A percentile compares a stretch with the other conserved stretches of the same genome.
phyloP scores from a whole-genome alignment of 2,888 invertebrate genomes.

The Acholoe squamosa region DNA sequence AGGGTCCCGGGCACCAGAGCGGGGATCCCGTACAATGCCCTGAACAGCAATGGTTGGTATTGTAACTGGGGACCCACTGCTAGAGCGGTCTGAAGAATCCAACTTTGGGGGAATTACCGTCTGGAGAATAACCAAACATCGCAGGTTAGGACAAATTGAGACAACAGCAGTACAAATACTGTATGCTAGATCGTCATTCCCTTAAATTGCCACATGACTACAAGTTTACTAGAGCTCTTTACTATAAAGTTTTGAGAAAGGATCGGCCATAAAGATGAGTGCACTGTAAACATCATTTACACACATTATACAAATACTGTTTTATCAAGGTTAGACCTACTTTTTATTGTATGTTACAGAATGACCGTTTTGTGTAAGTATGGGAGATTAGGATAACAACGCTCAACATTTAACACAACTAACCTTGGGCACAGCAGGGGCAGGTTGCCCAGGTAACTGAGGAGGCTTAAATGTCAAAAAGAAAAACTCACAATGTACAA shows the following conservation, averaged over 20 bases:
- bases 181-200: background rate
- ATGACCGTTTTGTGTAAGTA: too few species aligned
- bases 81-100: background rate
- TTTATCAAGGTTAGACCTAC: too few species aligned
- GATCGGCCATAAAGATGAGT: too few species aligned
- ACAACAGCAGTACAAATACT: too few species aligned
- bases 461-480: conserved; percentile 18
- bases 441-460: background rate
- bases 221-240: too few species aligned
- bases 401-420: background rate
- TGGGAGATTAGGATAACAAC: too few species aligned
- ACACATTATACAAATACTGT: too few species aligned
- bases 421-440: background rate
- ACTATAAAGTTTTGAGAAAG: too few species aligned
- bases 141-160: too few species aligned
- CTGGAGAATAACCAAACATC: background rate
- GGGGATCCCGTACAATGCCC: conserved; percentile 36
- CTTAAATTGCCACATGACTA: background rate
- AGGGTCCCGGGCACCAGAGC: conserved; percentile 65
- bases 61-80: background rate
- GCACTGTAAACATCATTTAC: too few species aligned
- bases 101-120: background rate
- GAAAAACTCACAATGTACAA: conserved; percentile 14
- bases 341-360: too few species aligned
- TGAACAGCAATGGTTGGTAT: conserved; percentile 47